A percentile compares a stretch with the other conserved stretches of the same genome.
Evolutionary conservation across 2,888 invertebrate genomes (phyloP).

Genomic region (Apamea epomidion): DNA sequence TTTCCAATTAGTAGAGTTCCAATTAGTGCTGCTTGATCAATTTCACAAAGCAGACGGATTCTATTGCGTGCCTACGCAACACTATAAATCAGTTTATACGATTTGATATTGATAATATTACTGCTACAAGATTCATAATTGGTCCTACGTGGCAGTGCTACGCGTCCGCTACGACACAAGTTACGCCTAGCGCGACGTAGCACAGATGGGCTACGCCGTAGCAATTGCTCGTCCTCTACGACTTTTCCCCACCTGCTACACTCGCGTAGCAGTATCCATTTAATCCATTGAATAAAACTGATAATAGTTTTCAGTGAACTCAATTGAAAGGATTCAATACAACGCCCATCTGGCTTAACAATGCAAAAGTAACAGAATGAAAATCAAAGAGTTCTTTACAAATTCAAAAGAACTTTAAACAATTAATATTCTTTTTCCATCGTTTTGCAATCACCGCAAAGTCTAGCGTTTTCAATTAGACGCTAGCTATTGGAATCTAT

Average conservation of each 20-base stretch:
- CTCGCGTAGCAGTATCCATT: conserved; percentile 22
- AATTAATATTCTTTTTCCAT: conserved; percentile 56
- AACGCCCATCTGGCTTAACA: conserved; percentile 37
- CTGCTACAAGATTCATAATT: neutral
- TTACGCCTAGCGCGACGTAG: conserved; percentile 25
- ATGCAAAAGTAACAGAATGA: conserved; percentile 46
- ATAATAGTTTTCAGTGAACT: conserved; percentile 36
- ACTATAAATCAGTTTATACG: neutral
- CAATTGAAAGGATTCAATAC: conserved; percentile 33
- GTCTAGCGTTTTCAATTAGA: conserved; percentile 56
- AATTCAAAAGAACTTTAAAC: conserved; percentile 53
- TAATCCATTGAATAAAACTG: conserved; percentile 31
- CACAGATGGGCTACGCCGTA: conserved; percentile 47
- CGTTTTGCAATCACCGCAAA: conserved; percentile 57
- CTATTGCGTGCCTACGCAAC: neutral
- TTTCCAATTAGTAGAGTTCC: neutral
- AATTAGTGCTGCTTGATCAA: conserved; percentile 17
- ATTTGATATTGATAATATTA: neutral
- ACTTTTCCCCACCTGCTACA: neutral
- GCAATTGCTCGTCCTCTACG: conserved; percentile 6
- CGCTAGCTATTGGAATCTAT: conserved; percentile 51
- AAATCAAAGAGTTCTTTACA: conserved; percentile 45
- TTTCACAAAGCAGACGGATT: neutral
- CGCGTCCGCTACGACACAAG: conserved; percentile 31
- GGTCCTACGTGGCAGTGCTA: conserved; percentile 17